Base-by-base conservation (phyloP, 2,888 invertebrate genomes). In the Thymelicus sylvestris region DNA sequence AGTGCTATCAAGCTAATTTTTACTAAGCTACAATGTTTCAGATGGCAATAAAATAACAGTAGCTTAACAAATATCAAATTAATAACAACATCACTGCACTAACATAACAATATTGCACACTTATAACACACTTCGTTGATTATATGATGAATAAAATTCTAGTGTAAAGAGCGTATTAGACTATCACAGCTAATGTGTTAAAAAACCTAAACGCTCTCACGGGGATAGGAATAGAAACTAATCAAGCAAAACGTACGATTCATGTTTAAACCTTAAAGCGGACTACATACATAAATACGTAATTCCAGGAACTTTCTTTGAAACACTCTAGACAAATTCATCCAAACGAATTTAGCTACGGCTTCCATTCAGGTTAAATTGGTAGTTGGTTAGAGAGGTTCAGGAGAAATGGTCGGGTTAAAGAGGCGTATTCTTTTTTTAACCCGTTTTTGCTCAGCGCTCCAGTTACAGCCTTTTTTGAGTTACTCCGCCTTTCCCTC, bases 381-480 rank as follows among this genome's bases (percentile, higher is more conserved):
- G 64, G 69, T 69, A 64, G 69, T 69, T 69, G 69, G 69, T 64
- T 67, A 67, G 63, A 66, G 65, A 69, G 69, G 64, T 64, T 64
- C 59, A 59, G 44, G 15, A 67, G 71, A 73, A 76, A 77, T 73
- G 77, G 75, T 75, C 67, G 73, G 72, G 66, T 71, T 57, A 67
- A 67, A 66, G 52, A 67, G 72, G 68, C 69, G 69, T 66, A 67
- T 67, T 73, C 67, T 63, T 64, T 73, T 74, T 75, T 75, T 73
- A 67, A 70, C 67, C 64, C 65, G 72, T 71, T 67, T 66, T 72
- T 67, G 68, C 57, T 62, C 31, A 15, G 19, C 52, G 55, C 47
- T 69, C 64, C 38, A 31, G 69, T 64, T 69, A 59, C 59, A 69
- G 48, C 47, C 59, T 59, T 63, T 69, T 66, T 55, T 55, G 55